Base-by-base conservation (phyloP, 2,888 invertebrate species). In the Zeuzera pyrina region DNA sequence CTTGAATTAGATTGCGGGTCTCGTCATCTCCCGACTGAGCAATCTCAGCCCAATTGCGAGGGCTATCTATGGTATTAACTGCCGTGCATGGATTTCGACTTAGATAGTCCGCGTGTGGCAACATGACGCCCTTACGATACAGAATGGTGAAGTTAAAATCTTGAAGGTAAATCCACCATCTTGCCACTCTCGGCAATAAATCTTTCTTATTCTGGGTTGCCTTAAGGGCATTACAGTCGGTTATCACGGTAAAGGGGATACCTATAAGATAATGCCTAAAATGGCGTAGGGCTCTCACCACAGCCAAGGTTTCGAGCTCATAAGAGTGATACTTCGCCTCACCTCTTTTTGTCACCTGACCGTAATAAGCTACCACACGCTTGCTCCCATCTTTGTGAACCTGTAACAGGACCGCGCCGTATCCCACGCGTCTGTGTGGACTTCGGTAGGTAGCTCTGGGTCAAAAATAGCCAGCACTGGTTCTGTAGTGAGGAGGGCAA, bases 341-440 rank as follows among this genome's bases (percentile, higher is more conserved):
- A 4, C 11, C 13, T 2, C 19, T 21, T 6, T 12, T 29, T 12
- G 29, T 29, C n/a, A 12, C 11, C 3, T 21, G 29, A 12, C 29
- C 19, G 19, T n/a, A 29, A 19, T 29, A 29, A 2, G 21, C 16
- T 2, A 29, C 21, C 2, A 21, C 29, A 19, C 19, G 29, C 3
- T 16, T 16, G 3, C 4, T 5, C 4, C 5, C n/a, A 10, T n/a
- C n/a, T n/a, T 21, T 6, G 3, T 11, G 3, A 2, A 12, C 10
- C 12, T 29, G 29, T 10, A 29, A 19, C 12, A 29, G 12, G 4
- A 29, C 13, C 2, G 31, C 31, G 2, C 31, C 31, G 15, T 31
- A 31, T 25, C 31, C 31, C 30, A 23, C 2, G 30, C 30, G 10
- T 30, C 30, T 5, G 30, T 23, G 11, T 31, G 31, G 2, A 31